phyloP scores from a whole-genome alignment of 2,113 vertebrate species.

The Setophaga coronata region DNA sequence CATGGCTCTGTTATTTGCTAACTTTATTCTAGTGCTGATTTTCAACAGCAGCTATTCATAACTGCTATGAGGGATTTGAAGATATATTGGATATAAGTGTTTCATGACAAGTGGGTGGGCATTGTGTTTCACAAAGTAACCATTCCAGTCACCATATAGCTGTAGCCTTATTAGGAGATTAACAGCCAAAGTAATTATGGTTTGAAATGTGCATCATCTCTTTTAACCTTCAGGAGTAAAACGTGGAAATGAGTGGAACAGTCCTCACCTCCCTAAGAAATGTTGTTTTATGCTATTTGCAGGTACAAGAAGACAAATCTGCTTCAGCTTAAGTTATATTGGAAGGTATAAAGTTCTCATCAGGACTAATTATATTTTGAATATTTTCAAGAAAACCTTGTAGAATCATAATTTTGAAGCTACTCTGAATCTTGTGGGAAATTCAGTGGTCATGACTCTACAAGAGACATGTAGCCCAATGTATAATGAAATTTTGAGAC shows the following conservation, averaged over 20 bases:
- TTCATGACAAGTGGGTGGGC: background rate
- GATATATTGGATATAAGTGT: background rate
- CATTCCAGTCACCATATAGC: background rate
- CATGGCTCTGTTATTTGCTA: background rate
- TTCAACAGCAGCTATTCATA: background rate
- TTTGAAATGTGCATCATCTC: background rate
- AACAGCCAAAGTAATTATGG: background rate
- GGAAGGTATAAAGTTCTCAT: background rate
- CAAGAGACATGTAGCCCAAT: background rate
- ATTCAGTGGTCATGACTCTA: background rate
- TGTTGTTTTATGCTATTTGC: background rate
- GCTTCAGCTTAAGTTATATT: background rate
- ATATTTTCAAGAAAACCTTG: background rate
- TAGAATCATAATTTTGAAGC: background rate
- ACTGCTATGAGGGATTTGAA: background rate
- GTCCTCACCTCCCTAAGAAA: background rate
- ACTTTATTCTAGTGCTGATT: background rate
- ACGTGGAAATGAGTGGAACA: background rate
- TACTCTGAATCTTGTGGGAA: background rate
- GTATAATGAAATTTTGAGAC: background rate
- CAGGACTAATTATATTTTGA: background rate
- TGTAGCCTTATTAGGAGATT: background rate
- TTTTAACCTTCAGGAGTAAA: background rate
- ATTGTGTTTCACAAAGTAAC: background rate
- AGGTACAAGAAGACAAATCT: background rate